Percentiles rank a stretch among this genome's conserved stretches.
Conservation (phyloP, 2,113 vertebrate genomes). For the Poeciliopsis prolifica region DNA sequence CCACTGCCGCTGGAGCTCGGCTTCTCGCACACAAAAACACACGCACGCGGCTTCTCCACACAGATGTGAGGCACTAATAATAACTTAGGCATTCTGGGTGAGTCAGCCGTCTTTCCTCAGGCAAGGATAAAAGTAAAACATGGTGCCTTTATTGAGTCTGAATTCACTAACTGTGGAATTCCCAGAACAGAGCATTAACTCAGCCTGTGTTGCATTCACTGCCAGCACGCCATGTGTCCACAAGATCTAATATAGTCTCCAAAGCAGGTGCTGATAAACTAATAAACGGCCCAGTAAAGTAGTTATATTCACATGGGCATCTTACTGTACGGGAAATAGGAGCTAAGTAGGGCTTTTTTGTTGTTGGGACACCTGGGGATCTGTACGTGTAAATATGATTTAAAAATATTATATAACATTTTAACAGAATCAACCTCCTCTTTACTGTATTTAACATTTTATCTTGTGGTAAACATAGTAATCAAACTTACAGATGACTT, state of each 20-base stretch:
- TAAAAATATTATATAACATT: too few species aligned
- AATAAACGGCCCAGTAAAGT: constrained; percentile 48
- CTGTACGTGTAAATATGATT: not conserved
- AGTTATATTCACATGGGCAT: constrained; percentile 22
- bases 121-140: constrained; percentile 73
- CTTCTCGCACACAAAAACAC: constrained; percentile 16
- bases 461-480: not conserved
- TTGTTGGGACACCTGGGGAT: not conserved
- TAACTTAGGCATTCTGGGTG: constrained; percentile 63
- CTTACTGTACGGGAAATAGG: not conserved
- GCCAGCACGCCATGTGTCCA: constrained; percentile 59
- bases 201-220: constrained; percentile 35
- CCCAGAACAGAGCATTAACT: constrained; percentile 64
- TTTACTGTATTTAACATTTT: not conserved
- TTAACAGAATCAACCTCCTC: not conserved
- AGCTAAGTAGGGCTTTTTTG: not conserved
- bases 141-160: constrained; percentile 68
- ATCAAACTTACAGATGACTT: not conserved
- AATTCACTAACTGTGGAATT: constrained; percentile 73
- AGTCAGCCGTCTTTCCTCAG: constrained; percentile 71
- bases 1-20: constrained; percentile 23
- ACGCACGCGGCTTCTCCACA: constrained; percentile 38
- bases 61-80: constrained; percentile 69
- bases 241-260: constrained; percentile 47
- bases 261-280: constrained; percentile 45